Base-by-base conservation (phyloP, 2,888 invertebrate genomes). In the Chromoteleia sp. region DNA sequence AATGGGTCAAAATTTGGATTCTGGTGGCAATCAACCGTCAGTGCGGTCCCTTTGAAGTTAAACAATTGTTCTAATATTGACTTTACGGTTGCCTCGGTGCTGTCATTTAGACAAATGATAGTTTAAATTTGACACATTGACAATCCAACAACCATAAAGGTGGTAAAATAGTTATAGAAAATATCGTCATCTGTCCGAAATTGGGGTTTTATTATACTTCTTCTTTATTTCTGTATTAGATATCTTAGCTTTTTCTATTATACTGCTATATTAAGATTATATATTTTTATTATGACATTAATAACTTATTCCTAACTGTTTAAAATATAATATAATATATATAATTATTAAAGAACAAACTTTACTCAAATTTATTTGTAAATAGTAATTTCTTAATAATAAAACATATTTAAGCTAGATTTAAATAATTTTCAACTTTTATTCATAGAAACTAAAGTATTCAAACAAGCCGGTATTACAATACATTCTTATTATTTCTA, bases 21-120 rank as follows among this genome's bases (percentile, higher is more conserved):
- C n/a, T 29, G 52, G 50, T 61, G 50, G 61, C 39, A 59, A 50
- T 50, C 59, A 52, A 14, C 39, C 61, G 71, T 45, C 71, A 52
- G 6, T 17, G 70, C 70, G 48, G 59, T 39, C 21, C 19, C 59
- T 71, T 71, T 71, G 59, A 71, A 71, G 71, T 19, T 14, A 39
- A 41, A 52, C 71, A 61, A 52, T 61, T 61, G 30, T 59, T 71
- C 71, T 41, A 71, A 71, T 61, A 52, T 61, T 71, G 71, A 71
- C 71, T 61, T 52, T 71, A 52, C 21, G 52, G 59, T 52, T 36
- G 41, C 41, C 61, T 29, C 41, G 52, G 61, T 71, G 30, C 48
- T 52, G 41, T 61, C 61, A 61, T 52, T 61, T 10, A 71, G 39
- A 71, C 71, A 71, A 71, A 71, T 61, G 61, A 61, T 39, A 29